Base-by-base conservation (phyloP, 2,888 invertebrate genomes). In the Autographa pulchrina region DNA sequence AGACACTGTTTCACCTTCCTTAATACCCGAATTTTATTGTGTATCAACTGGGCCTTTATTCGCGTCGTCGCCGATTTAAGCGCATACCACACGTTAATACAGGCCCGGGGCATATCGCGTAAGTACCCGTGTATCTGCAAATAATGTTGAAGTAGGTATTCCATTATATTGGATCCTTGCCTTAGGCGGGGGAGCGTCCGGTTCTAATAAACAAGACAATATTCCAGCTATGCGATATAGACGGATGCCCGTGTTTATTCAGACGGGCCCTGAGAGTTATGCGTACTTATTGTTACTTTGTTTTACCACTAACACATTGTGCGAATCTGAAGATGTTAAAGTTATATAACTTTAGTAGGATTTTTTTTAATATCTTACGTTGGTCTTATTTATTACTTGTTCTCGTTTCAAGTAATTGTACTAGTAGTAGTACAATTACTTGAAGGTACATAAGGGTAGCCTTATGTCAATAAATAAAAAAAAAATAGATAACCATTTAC, bases 121-220 rank as follows among this genome's bases (percentile, higher is more conserved):
- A 93, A 92, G 92, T 92, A 92, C 89, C 91, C 90, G 86, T 92
- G 93, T 93, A 91, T 93, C 93, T 91, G 93, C 94, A 95, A 95
- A 95, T 95, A 96, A 93, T 91, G 91, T 91, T 92, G 91, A 94
- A 95, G 94, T 84, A 85, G 85, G 81, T 95, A 95, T 96, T 95
- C 93, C 93, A 95, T 95, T 95, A 95, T 95, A 94, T 94, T 91
- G 92, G 93, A 95, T 93, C 95, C 95, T 93, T 85, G 93, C 95
- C 94, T 80, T 75, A 77, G 95, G 95, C 94, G 75, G 81, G 88
- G 89, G 89, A 85, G 87, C 93, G 93, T 93, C 93, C 93, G 93
- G 90, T 90, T 89, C 91, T 94, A 93, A 94, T 94, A 95, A 93
- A 94, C 93, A 92, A 94, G 94, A 94, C 92, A 93, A 92, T 94